Conservation (phyloP, 2,797 vertebrate species). For the Lemur catta region DNA sequence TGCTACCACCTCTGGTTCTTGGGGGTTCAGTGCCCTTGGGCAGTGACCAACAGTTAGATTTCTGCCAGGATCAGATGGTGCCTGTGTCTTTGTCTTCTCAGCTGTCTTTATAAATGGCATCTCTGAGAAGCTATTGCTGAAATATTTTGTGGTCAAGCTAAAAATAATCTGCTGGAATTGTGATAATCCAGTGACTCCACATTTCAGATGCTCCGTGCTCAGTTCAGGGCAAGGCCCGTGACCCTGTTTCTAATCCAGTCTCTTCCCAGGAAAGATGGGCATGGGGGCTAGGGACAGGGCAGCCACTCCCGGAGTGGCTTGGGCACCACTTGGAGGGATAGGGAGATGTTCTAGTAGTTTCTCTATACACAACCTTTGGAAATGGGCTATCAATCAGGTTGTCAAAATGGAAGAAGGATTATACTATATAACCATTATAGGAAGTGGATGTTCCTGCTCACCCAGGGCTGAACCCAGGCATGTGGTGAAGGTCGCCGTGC, state of each 20-base stretch:
- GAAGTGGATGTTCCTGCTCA: neutral
- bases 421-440: neutral
- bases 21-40: neutral
- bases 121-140: conserved; percentile 75
- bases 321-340: neutral
- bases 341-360: neutral
- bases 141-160: conserved; percentile 54
- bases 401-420: neutral
- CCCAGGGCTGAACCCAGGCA: neutral
- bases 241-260: neutral
- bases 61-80: conserved; percentile 80
- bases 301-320: neutral
- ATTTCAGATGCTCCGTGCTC: conserved; percentile 42
- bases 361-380: neutral
- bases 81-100: conserved; percentile 88
- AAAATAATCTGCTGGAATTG: conserved; percentile 74
- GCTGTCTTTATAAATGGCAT: conserved; percentile 85
- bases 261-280: neutral
- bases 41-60: rapidly evolving
- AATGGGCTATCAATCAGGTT: neutral
- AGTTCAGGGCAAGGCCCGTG: neutral
- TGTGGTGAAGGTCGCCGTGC: neutral
- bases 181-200: conserved; percentile 68
- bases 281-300: neutral
- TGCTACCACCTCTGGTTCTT: neutral